Evolutionary conservation across 2,113 vertebrate genomes (phyloP).

Genomic region (Psittacula cyanocephala): DNA sequence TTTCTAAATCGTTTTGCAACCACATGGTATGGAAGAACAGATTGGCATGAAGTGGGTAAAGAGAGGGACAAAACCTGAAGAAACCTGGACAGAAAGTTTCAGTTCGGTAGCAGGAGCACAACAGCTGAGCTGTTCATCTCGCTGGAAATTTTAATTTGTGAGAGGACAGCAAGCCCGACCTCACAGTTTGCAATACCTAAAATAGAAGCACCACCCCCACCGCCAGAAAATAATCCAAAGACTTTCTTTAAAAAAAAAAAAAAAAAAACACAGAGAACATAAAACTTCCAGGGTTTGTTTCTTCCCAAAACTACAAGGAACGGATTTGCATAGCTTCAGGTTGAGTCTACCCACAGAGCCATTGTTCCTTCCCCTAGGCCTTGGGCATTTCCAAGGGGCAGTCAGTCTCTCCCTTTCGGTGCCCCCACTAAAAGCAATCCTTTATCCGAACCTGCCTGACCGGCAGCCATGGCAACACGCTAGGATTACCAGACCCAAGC

Average conservation of each 20-base stretch:
- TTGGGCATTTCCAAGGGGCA: background rate
- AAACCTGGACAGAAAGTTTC: background rate
- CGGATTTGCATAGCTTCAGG: background rate
- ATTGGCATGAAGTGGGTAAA: background rate
- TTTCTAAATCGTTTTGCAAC: background rate
- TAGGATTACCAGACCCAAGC: background rate
- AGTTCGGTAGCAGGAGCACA: background rate
- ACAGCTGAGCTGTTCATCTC: background rate
- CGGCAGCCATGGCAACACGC: background rate
- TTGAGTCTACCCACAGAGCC: background rate
- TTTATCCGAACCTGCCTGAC: background rate
- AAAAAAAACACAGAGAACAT: accelerated
- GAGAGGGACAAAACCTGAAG: background rate
- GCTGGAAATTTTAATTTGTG: background rate
- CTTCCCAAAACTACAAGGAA: background rate
- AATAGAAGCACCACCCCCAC: background rate
- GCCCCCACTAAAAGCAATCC: background rate
- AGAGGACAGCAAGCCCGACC: background rate
- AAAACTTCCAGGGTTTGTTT: background rate
- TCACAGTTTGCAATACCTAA: background rate
- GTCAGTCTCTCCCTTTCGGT: background rate
- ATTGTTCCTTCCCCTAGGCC: background rate
- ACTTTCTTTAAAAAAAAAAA: background rate
- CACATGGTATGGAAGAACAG: accelerated
- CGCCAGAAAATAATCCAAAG: background rate